Base-by-base conservation (phyloP, 2,888 invertebrate genomes). In the Cerastis rubricosa region DNA sequence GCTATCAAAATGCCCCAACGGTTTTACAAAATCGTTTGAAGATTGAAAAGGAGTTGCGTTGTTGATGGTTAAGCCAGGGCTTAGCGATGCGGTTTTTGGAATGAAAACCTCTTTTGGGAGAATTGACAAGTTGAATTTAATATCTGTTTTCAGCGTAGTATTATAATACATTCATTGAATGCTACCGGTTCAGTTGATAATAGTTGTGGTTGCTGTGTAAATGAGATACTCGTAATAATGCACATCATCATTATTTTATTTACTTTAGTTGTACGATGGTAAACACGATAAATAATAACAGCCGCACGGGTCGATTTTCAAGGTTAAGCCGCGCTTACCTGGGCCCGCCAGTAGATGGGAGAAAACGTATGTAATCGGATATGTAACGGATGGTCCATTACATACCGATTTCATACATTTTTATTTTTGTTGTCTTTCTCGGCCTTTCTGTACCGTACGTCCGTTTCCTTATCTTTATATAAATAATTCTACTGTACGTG, bases 41-140 rank as follows among this genome's bases (percentile, higher is more conserved):
- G 54, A 49, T 79, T 57, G 35, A 79, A 49, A 49, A 57, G 22
- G 25, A 88, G 75, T 90, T 93, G 83, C 61, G 85, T 67, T 89
- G 73, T 89, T 92, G 86, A 79, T 70, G 65, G 80, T 14, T 74
- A 59, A 69, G 29, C n/a, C 9, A 61, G 57, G 89, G 93, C 91
- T 95, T 94, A 94, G 92, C 93, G 92, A 92, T 96, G 96, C 92
- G 96, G 96, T 96, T 96, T 96, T 96, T 95, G 93, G 93, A 95
- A 94, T 93, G 91, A 93, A 94, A 94, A 93, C 92, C 94, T 91
- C 92, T 94, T 94, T 94, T 91, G 91, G 92, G 90, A 88, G 90
- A 94, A 94, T 93, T 94, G 95, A 91, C 94, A 93, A 90, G 87
- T 89, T 89, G 93, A 94, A 94, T 95, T 94, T 94, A 95, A 95